Evolutionary conservation across 2,797 vertebrate genomes (phyloP).

Genomic region (Eulemur coronatus): DNA sequence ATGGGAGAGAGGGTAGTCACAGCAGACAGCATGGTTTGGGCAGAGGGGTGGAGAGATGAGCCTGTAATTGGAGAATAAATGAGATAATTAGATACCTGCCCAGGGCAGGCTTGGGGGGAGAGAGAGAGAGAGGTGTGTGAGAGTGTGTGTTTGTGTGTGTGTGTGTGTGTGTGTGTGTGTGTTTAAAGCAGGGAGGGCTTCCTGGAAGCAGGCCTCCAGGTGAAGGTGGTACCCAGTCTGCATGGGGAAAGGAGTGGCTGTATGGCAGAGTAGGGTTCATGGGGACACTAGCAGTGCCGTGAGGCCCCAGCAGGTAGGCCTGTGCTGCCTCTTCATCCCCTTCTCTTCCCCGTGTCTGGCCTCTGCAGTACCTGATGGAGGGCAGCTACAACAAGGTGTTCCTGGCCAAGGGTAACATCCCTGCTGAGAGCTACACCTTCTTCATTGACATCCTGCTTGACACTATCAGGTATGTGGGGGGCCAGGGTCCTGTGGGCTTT

Average conservation of each 20-base stretch:
- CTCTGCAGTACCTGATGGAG: constrained; percentile 94
- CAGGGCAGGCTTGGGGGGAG: background rate
- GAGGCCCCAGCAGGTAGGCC: background rate
- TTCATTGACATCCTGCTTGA: constrained; percentile 98
- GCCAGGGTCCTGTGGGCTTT: background rate
- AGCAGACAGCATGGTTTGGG: background rate
- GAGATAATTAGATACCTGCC: background rate
- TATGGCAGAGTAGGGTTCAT: background rate
- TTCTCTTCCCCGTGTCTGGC: background rate
- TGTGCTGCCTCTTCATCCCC: background rate
- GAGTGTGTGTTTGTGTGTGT: background rate
- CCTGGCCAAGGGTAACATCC: constrained; percentile 97
- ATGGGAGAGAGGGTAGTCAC: background rate
- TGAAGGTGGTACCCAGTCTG: background rate
- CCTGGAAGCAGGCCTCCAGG: background rate
- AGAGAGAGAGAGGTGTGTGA: background rate
- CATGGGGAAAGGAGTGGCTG: background rate
- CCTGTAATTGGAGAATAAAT: background rate
- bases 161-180: background rate
- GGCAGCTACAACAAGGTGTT: constrained; percentile 99
- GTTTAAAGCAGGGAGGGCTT: too few species aligned
- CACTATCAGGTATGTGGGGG: constrained; percentile 91
- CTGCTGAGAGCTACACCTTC: constrained; percentile 96
- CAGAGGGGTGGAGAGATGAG: background rate
- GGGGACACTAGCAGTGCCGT: background rate